phyloP scores from a whole-genome alignment of 2,113 vertebrate species.

The Donacobius atricapilla region DNA sequence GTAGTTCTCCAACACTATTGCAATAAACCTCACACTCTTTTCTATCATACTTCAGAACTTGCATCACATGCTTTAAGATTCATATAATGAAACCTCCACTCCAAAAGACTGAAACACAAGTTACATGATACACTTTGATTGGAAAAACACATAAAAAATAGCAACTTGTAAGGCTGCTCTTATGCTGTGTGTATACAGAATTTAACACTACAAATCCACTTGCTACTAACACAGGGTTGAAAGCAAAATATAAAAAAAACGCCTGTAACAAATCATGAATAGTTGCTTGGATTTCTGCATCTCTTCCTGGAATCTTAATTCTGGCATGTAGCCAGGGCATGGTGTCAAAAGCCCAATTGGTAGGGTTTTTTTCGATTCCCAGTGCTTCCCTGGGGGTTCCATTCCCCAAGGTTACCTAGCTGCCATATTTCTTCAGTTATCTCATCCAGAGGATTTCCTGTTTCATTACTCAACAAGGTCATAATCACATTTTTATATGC shows the following conservation, averaged over 20 bases:
- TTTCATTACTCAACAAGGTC: not conserved
- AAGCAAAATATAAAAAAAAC: not conserved
- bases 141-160: not conserved
- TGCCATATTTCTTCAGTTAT: not conserved
- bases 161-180: not conserved
- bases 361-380: accelerated
- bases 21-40: not conserved
- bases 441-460: not conserved
- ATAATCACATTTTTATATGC: not conserved
- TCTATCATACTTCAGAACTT: not conserved
- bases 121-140: not conserved
- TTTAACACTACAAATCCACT: not conserved
- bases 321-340: accelerated
- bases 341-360: not conserved
- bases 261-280: not conserved
- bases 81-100: not conserved
- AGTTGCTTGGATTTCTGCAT: not conserved
- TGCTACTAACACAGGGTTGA: not conserved
- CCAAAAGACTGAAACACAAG: not conserved
- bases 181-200: not conserved
- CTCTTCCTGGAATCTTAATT: not conserved
- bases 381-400: not conserved
- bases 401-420: not conserved
- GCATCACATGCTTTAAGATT: not conserved
- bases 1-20: not conserved